Evolutionary conservation across 2,797 vertebrate species (phyloP).

Genomic region (Monodelphis domestica): DNA sequence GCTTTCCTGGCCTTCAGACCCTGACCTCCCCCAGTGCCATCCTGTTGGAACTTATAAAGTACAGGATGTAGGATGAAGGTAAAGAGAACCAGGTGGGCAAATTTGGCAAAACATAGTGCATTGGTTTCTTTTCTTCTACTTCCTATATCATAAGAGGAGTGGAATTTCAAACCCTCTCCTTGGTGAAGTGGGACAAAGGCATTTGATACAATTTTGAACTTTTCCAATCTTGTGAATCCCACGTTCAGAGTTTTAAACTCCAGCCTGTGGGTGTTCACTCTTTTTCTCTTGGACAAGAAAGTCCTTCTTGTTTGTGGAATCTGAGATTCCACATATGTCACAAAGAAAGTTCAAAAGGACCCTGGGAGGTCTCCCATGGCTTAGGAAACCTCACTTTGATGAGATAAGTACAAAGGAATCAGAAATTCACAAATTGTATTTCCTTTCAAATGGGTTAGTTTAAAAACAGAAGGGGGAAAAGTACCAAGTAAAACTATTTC

Average conservation of each 20-base stretch:
- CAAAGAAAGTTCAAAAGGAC: neutral
- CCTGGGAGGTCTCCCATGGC: neutral
- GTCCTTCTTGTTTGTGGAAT: neutral
- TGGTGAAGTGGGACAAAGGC: neutral
- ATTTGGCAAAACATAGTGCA: neutral
- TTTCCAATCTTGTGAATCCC: neutral
- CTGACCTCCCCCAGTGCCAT: constrained; percentile 16
- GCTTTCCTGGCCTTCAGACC: neutral
- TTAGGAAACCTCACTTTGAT: neutral
- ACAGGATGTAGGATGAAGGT: neutral
- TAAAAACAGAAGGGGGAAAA: neutral
- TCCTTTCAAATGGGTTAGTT: constrained; percentile 27
- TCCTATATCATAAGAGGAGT: neutral
- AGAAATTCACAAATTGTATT: neutral
- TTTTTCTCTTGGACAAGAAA: constrained; percentile 6
- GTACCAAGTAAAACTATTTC: neutral
- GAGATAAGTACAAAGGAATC: neutral
- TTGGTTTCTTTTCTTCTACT: constrained; percentile 44
- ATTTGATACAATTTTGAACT: neutral
- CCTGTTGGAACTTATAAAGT: neutral
- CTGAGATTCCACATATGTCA: neutral
- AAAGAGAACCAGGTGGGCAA: constrained; percentile 44
- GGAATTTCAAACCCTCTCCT: neutral
- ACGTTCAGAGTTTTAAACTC: constrained; percentile 21
- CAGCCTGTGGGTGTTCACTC: constrained; percentile 46